Percentiles rank a stretch among this genome's conserved stretches.
phyloP scores from a whole-genome alignment of 2,888 invertebrate genomes.

The Tachina lurida region DNA sequence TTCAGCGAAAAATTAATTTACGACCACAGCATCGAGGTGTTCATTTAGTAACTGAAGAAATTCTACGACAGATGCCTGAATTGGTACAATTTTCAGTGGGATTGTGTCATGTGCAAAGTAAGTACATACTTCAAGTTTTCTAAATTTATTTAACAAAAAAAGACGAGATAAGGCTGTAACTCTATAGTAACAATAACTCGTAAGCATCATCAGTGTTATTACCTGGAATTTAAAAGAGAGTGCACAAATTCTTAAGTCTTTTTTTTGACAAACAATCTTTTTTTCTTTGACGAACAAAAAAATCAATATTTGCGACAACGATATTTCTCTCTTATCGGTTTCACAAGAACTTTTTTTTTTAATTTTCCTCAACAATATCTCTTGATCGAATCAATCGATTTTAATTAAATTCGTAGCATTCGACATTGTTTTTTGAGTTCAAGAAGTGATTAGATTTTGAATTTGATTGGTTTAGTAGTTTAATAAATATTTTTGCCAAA shows the following conservation, averaged over 20 bases:
- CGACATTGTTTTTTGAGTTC: too few relatives aligned
- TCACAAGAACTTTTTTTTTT: too few relatives aligned
- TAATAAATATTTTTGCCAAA: too few relatives aligned
- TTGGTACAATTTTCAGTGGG: conserved; percentile 97
- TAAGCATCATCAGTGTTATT: neutral
- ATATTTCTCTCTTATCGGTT: too few relatives aligned
- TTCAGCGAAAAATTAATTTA: conserved; percentile 98
- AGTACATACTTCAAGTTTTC: conserved; percentile 83
- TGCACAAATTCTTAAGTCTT: conserved; percentile 17
- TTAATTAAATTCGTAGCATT: too few relatives aligned
- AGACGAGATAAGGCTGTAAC: neutral
- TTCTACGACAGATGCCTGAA: conserved; percentile 96
- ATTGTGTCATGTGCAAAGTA: conserved; percentile 98
- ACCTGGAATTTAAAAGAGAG: neutral
- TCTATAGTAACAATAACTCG: neutral
- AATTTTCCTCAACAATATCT: too few relatives aligned
- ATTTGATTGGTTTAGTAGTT: too few relatives aligned
- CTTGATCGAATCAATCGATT: too few relatives aligned
- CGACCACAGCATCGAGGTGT: conserved; percentile 98
- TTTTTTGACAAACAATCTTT: conserved; percentile 3
- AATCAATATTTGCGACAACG: too few relatives aligned
- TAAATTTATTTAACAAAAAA: neutral
- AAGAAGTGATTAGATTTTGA: too few relatives aligned
- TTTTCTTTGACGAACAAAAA: too few relatives aligned
- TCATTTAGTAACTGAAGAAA: conserved; percentile 98